Base-by-base conservation (phyloP, 2,113 vertebrate species). In the Petaurus breviceps region DNA sequence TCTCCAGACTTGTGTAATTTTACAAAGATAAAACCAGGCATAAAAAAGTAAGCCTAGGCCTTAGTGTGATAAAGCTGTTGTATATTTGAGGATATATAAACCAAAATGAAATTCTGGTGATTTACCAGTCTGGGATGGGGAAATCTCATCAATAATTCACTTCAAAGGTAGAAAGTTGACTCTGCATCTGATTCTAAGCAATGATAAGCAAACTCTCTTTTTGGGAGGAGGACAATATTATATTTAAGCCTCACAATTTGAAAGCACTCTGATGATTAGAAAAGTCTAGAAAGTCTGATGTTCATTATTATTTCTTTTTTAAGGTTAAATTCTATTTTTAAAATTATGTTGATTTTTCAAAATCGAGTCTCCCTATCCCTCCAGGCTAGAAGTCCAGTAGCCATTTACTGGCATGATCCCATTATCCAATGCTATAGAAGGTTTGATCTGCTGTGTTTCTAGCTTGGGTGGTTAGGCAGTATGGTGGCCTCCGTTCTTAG, bases 141-240 rank as follows among this genome's bases (percentile, higher is more conserved):
- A 84, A n/a, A 8, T 77, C 68, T n/a, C 6, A 6, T 43, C 37
- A 84, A 43, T 84, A 84, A 84, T 84, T 84, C 68, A 84, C 8
- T 37, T 84, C 68, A 84, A 49, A 61, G 37, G 52, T 11, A n/a
- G n/a, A 37, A 8, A 14, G 22, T 61, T 51, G 37, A 28, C 2
- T 91, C n/a, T n/a, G 14, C 55, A 92, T 95, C 24, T 51, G 57
- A 89, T 43, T 91, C 91, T 52, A 96, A 91, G 31, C n/a, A 84
- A 49, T 43, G 31, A 91, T 91, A 84, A 84, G n/a, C 91, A 28
- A 84, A 93, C 25, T 47, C 24, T 97, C 22, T 10, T 46, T 53
- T 68, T 51, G 46, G 91, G 52, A n/a, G 52, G 94, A 93, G 46
- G 50, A 4, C 50, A 51, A 93, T 90, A 84, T 25, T 26, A 11